Base-by-base conservation (phyloP, 2,113 vertebrate species). In the Rhinopomastus cyanomelas region DNA sequence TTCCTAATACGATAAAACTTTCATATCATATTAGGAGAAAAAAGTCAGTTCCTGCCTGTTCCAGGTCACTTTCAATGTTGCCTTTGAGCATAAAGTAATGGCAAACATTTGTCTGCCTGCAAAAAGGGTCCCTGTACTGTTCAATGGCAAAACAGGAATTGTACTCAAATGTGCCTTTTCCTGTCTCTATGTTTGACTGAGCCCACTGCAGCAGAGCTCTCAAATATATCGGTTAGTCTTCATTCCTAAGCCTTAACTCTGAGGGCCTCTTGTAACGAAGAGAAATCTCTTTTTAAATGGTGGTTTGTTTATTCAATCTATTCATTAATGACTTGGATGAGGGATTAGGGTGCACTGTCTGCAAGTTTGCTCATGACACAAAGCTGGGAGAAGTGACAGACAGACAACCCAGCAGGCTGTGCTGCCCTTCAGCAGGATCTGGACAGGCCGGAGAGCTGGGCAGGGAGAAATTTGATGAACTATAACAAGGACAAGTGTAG, bases 1-100 rank as follows among this genome's bases (percentile, higher is more conserved):
- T 96, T 96, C 96, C 97, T 96, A 96, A 96, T 96, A 94, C 80
- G 92, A 97, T 97, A 95, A 97, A 97, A 97, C 96, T 97, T 97
- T 97, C 96, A 97, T 97, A 96, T 95, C 88, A 51, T 84, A 95
- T 97, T 96, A 97, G 87, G 56, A 95, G 71, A 82, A 90, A 95
- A 96, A 96, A 95, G 88, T 94, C 94, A 95, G 89, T 92, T 96
- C 89, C 88, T 96, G 93, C 95, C 91, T 96, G 88, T 91, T 93
- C 65, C 93, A 92, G 96, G 94, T 96, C 96, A 94, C 71, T 96
- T 95, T 97, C 96, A 96, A 90, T 77, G 82, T 72, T 93, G 93
- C 95, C 95, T 95, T 52, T 93, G 74, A 96, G 89, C 56, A 46
- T 53, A 88, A 67, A 89, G 81, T 80, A 93, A 87, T 76, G 90